Evolutionary conservation across 2,888 invertebrate genomes (phyloP).

Genomic region (Litoditis marina): DNA sequence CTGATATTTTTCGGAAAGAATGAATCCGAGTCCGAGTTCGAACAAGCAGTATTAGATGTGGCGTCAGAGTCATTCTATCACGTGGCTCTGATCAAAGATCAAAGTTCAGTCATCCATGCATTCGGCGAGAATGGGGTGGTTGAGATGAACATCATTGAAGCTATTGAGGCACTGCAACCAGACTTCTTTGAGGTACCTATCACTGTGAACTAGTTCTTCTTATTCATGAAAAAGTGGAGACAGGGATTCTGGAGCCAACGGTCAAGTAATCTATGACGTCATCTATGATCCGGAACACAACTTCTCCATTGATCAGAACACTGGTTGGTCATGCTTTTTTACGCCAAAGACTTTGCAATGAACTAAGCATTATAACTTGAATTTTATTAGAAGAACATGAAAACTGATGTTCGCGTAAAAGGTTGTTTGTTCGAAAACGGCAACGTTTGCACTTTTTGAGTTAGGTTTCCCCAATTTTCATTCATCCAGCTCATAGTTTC

Average conservation of each 20-base stretch:
- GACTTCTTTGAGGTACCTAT: conserved; percentile 23
- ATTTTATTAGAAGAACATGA: no score
- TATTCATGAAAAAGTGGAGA: no score
- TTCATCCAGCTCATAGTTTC: no score
- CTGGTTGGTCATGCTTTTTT: background rate
- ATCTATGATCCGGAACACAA: background rate
- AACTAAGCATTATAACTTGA: no score
- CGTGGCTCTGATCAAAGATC: conserved; percentile 23
- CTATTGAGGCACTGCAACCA: conserved; percentile 19
- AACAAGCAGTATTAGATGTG: conserved; percentile 6
- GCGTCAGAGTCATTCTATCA: conserved; percentile 17
- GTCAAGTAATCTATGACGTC: background rate
- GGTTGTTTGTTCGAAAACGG: no score
- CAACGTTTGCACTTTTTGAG: no score
- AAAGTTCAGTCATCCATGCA: conserved; percentile 20
- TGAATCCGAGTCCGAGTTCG: background rate
- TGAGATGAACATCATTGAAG: conserved; percentile 16
- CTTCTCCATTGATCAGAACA: background rate
- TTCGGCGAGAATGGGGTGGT: conserved; percentile 24
- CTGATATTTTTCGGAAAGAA: conserved; percentile 23
- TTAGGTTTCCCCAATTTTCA: no score
- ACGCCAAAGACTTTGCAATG: no score
- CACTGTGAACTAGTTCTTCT: no score
- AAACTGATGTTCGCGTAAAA: no score
- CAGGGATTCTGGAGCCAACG: no score